These are phyloP conservation scores for Rhagoletis pomonella DNA, from an alignment of 1,140 invertebrate genomes.

Conservation along the genomic window DNA sequence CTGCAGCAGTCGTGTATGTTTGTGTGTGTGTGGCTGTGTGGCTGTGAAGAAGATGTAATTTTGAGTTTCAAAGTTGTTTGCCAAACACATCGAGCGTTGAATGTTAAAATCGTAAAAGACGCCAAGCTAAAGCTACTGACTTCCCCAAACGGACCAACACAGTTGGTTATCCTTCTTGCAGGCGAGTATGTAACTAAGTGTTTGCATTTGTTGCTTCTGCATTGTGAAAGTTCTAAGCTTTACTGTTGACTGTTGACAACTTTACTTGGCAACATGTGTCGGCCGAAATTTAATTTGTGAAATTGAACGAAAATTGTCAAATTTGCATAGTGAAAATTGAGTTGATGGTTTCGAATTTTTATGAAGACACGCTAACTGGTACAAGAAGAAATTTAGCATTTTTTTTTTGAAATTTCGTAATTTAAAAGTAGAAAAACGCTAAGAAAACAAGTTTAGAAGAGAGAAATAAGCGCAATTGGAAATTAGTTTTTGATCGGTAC, in stretches of 20 bases:
- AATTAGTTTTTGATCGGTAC: background rate
- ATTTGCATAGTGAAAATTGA: constrained; percentile 52
- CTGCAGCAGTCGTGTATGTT: background rate
- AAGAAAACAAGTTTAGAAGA: background rate
- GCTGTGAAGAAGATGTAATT: constrained; percentile 41
- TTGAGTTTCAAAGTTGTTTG: constrained; percentile 50
- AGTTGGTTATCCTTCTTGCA: background rate
- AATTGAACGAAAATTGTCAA: constrained; percentile 52
- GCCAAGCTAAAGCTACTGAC: background rate
- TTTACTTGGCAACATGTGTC: constrained; percentile 46
- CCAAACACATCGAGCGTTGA: constrained; percentile 28
- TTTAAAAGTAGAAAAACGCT: background rate
- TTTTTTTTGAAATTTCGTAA: background rate
- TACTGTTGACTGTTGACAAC: constrained; percentile 43
- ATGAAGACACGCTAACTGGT: background rate
- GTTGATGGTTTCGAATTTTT: background rate
- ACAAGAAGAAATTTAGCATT: too few relatives aligned
- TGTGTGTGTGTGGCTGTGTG: background rate
- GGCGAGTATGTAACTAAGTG: background rate
- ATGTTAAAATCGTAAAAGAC: constrained; percentile 30
- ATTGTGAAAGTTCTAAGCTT: background rate
- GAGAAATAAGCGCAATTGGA: background rate
- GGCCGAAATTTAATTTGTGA: constrained; percentile 48
- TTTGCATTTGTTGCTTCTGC: constrained; percentile 23
- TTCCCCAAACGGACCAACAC: background rate